phyloP scores from a whole-genome alignment of 2,888 invertebrate species.

The Brachyptera putata region DNA sequence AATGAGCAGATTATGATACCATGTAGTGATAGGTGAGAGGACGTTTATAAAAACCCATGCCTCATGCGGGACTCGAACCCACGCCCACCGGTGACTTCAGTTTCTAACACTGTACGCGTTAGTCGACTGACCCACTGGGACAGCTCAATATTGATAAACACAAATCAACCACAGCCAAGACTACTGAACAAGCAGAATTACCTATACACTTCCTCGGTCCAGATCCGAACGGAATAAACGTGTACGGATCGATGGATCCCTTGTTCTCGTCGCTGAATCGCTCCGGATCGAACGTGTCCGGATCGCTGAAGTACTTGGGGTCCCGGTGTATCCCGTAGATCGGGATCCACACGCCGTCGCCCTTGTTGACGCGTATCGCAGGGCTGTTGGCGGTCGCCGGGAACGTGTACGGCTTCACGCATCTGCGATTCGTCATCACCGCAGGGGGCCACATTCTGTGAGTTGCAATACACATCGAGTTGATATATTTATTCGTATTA shows the following conservation, averaged over 20 bases:
- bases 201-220: conserved; percentile 36
- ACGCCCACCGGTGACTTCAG: too few species aligned
- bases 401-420: conserved; percentile 33
- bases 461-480: too few species aligned
- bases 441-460: conserved; percentile 28
- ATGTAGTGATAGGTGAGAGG: too few species aligned
- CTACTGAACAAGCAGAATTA: too few species aligned
- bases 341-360: conserved; percentile 35
- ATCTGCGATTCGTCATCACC: conserved; percentile 31
- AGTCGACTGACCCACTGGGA: too few species aligned
- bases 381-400: conserved; percentile 31
- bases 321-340: conserved; percentile 42
- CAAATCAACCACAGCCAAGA: too few species aligned
- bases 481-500: too few species aligned
- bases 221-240: conserved; percentile 35
- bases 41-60: too few species aligned
- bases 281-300: conserved; percentile 54
- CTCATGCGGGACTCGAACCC: too few species aligned
- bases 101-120: too few species aligned
- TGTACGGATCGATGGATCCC: conserved; percentile 31
- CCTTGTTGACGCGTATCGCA: conserved; percentile 30
- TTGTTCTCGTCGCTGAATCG: conserved; percentile 47
- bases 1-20: too few species aligned
- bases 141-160: too few species aligned
- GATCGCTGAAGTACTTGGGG: conserved; percentile 38